Evolutionary conservation across 2,113 vertebrate species (phyloP).

Genomic region (Corythaeola cristata): DNA sequence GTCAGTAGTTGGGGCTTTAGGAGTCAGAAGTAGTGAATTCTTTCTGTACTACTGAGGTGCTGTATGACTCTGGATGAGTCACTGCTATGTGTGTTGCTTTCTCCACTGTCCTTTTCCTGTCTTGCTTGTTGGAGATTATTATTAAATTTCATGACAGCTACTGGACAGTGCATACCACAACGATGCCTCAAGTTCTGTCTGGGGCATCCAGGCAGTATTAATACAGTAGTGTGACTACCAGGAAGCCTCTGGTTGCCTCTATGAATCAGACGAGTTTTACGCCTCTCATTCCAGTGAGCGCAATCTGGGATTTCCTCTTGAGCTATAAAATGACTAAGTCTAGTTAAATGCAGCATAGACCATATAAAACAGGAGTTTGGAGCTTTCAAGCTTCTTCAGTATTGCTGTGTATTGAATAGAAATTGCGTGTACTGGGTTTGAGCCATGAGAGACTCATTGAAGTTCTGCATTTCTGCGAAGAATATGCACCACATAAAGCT

Average conservation of each 20-base stretch:
- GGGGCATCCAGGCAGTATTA: neutral
- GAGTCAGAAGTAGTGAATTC: neutral
- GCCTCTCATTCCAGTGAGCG: neutral
- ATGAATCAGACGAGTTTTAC: neutral
- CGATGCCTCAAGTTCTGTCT: neutral
- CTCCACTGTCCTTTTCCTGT: constrained; percentile 9
- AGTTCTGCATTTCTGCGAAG: neutral
- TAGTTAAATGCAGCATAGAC: neutral
- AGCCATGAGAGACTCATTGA: neutral
- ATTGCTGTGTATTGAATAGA: neutral
- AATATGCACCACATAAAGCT: neutral
- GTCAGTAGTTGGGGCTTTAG: neutral
- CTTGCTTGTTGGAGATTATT: neutral
- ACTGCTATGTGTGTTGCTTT: neutral
- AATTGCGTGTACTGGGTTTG: neutral
- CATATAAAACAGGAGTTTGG: neutral
- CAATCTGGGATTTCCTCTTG: constrained; percentile 13
- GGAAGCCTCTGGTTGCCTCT: neutral
- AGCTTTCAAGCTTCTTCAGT: neutral
- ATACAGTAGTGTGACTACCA: neutral
- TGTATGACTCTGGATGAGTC: neutral
- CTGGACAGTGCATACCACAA: neutral
- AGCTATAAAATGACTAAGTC: neutral
- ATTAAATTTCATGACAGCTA: neutral
- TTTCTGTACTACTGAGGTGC: neutral